Evolutionary conservation across 2,113 vertebrate genomes (phyloP).

Genomic region (Chunga burmeisteri): DNA sequence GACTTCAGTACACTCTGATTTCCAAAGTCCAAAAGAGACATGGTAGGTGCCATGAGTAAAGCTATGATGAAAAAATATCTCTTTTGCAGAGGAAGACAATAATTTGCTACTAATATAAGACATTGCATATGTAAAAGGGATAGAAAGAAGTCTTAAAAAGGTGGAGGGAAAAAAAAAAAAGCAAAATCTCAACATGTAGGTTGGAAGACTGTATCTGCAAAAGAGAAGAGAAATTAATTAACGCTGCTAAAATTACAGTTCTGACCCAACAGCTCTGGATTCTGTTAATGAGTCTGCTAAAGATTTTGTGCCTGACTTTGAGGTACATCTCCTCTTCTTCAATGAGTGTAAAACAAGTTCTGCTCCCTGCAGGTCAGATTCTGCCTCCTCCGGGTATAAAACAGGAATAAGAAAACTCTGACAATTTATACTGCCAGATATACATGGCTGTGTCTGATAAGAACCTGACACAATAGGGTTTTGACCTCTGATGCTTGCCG

Average conservation of each 20-base stretch:
- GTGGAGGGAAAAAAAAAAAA: background rate
- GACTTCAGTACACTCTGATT: background rate
- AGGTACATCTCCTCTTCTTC: background rate
- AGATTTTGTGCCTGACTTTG: background rate
- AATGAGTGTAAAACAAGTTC: background rate
- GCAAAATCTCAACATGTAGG: background rate
- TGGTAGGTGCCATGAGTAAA: background rate
- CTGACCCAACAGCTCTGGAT: background rate
- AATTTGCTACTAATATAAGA: background rate
- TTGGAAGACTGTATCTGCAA: background rate
- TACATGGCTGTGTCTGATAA: background rate
- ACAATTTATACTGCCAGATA: background rate
- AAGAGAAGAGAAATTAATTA: background rate
- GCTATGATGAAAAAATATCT: background rate
- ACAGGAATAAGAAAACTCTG: background rate
- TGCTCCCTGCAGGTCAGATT: background rate
- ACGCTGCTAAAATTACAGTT: background rate
- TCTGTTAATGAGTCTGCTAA: background rate
- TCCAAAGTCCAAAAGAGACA: background rate
- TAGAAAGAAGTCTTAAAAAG: background rate
- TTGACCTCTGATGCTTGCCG: background rate
- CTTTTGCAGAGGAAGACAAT: background rate
- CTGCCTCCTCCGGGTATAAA: background rate
- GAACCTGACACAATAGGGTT: background rate
- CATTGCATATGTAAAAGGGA: background rate